A percentile compares a stretch with the other conserved stretches of the same genome.
Evolutionary conservation across 2,113 vertebrate species (phyloP).

Genomic region (Anolis carolinensis): DNA sequence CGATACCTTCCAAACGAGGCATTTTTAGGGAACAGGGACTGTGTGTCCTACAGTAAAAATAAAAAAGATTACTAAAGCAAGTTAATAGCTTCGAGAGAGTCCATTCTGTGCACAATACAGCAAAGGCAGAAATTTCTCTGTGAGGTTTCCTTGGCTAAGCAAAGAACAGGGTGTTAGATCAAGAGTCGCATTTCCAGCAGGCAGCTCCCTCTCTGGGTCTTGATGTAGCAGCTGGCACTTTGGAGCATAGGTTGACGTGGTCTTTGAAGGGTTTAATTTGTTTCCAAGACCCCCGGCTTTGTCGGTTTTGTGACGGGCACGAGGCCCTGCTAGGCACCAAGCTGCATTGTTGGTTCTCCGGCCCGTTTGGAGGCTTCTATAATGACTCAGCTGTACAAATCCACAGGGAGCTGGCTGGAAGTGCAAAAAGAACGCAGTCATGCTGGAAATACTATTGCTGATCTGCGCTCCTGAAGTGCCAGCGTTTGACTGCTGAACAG

Average conservation of each 20-base stretch:
- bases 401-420: constrained; percentile 70
- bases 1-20: too few species aligned
- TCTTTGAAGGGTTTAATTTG: background rate
- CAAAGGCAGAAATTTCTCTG: rapidly evolving
- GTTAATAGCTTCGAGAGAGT: background rate
- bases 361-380: constrained; percentile 63
- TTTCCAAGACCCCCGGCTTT: background rate
- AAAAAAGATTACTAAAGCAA: too few species aligned
- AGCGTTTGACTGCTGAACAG: constrained; percentile 64
- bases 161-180: background rate
- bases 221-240: constrained; percentile 14
- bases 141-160: background rate
- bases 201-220: background rate
- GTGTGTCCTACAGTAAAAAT: background rate
- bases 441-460: constrained; percentile 77
- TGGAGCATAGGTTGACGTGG: background rate
- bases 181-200: background rate
- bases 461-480: constrained; percentile 66
- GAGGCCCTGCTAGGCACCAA: constrained; percentile 28
- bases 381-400: constrained; percentile 76
- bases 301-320: background rate
- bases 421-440: constrained; percentile 67
- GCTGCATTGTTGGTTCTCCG: constrained; percentile 37
- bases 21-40: background rate
- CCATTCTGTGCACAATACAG: rapidly evolving